A percentile compares a stretch with the other conserved stretches of the same genome.
Evolutionary conservation across 2,113 vertebrate species (phyloP).

Genomic region (Ochotona princeps): DNA sequence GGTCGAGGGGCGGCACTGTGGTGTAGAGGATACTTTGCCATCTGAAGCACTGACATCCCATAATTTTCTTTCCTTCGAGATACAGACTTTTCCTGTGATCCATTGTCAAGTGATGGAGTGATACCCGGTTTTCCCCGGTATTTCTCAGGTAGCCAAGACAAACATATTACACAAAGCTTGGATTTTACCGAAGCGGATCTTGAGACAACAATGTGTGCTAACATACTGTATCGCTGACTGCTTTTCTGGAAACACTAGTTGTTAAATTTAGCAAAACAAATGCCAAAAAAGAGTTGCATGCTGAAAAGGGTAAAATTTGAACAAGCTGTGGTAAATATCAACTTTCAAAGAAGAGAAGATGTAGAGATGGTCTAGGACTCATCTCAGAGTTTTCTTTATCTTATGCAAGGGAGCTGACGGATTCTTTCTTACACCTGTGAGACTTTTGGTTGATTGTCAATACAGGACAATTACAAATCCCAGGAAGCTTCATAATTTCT

Average conservation of each 20-base stretch:
- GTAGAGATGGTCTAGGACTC: rapidly evolving
- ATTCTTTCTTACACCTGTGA: neutral
- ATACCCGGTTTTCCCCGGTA: neutral
- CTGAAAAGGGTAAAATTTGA: neutral
- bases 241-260: neutral
- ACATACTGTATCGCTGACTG: neutral
- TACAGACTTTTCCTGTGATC: neutral
- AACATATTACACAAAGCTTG: neutral
- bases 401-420: neutral
- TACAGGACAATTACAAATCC: neutral
- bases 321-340: neutral
- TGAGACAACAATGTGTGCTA: neutral
- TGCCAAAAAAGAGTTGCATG: neutral
- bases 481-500: neutral
- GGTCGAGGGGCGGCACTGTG: no score
- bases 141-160: neutral
- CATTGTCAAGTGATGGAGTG: neutral
- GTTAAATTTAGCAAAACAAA: neutral
- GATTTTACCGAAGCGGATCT: neutral
- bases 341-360: neutral
- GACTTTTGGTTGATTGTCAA: neutral
- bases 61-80: neutral
- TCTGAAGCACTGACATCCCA: neutral
- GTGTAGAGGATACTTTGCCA: no score
- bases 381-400: neutral